These are phyloP conservation scores for Ctena decussata DNA, from an alignment of 2,888 invertebrate species.

Conservation along the genomic window DNA sequence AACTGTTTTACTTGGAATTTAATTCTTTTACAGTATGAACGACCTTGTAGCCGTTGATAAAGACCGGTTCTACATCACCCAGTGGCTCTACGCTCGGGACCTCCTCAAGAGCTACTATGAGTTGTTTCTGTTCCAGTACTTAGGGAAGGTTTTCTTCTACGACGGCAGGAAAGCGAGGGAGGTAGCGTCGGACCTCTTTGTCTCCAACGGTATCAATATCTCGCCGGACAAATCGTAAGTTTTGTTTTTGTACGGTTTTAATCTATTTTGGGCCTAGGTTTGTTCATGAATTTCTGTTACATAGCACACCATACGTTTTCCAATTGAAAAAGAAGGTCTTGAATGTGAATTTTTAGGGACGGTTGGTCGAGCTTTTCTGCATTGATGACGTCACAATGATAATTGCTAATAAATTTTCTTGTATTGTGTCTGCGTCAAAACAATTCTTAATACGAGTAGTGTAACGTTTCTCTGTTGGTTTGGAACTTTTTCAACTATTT, in stretches of 20 bases:
- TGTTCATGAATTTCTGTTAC: too few species aligned
- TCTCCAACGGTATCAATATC: constrained; percentile 63
- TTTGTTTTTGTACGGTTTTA: background rate
- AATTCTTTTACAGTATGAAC: constrained; percentile 63
- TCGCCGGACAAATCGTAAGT: constrained; percentile 63
- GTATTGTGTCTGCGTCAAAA: too few species aligned
- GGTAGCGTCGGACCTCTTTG: constrained; percentile 36
- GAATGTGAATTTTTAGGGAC: too few species aligned
- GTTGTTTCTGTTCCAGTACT: background rate
- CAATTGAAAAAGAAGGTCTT: too few species aligned
- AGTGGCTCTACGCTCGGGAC: constrained; percentile 23
- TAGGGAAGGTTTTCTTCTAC: constrained; percentile 55
- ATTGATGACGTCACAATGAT: too few species aligned
- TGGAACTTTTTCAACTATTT: too few species aligned
- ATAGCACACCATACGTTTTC: too few species aligned
- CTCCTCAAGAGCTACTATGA: constrained; percentile 13
- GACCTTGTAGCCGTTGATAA: constrained; percentile 57
- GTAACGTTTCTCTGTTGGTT: too few species aligned
- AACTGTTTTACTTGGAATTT: too few species aligned
- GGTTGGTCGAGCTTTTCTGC: too few species aligned
- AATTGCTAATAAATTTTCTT: too few species aligned
- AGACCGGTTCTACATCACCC: constrained; percentile 61
- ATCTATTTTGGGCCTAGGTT: background rate
- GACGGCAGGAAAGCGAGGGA: constrained; percentile 51
- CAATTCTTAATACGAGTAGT: too few species aligned